Conservation (phyloP, 1,140 invertebrate genomes). For the Drosophila pectinifera region DNA sequence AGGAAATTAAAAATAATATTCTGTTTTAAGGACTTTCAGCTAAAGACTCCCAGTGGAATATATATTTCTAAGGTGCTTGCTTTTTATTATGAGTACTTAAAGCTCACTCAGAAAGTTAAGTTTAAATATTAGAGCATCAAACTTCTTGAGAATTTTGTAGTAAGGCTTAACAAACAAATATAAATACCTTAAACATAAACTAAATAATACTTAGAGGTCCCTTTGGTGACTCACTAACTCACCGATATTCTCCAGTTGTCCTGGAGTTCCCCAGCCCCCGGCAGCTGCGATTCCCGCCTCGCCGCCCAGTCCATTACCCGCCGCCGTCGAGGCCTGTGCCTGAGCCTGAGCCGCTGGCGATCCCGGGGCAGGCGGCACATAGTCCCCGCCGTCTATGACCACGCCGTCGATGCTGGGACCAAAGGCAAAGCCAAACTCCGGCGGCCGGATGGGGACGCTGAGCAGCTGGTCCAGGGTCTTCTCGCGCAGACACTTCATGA, state of each 20-base stretch:
- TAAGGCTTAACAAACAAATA: neutral
- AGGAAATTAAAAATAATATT: slow-evolving; percentile 5
- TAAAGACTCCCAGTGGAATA: neutral
- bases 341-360: slow-evolving; percentile 75
- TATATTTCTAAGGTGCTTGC: neutral
- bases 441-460: slow-evolving; percentile 90
- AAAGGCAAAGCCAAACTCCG: slow-evolving; percentile 94
- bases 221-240: neutral
- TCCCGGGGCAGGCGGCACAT: slow-evolving; percentile 75
- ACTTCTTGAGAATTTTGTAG: too few species aligned
- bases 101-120: too few species aligned
- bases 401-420: slow-evolving; percentile 96
- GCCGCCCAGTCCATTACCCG: slow-evolving; percentile 71
- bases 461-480: slow-evolving; percentile 90
- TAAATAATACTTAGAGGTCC: too few species aligned
- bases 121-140: too few species aligned
- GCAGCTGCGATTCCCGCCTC: slow-evolving; percentile 82
- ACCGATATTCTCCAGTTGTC: slow-evolving; percentile 82
- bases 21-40: neutral
- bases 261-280: slow-evolving; percentile 81
- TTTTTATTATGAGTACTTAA: too few species aligned
- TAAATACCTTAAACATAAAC: neutral
- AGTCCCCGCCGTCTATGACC: slow-evolving; percentile 86
- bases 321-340: slow-evolving; percentile 70
- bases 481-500: slow-evolving; percentile 94